phyloP scores from a whole-genome alignment of 1,140 invertebrate genomes.

The Dendrolimus punctatus region DNA sequence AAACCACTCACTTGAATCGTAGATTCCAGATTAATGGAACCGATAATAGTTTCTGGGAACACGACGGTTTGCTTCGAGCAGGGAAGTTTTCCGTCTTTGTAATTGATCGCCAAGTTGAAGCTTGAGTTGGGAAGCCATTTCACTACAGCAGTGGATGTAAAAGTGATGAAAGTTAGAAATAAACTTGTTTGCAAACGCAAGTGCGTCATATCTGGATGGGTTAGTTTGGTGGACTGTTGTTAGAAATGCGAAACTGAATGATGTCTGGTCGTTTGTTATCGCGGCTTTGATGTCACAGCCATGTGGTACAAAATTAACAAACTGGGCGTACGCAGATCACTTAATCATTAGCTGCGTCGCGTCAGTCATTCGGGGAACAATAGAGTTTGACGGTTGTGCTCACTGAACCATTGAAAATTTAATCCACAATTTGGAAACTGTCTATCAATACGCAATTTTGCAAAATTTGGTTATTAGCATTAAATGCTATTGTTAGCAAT shows the following conservation, averaged over 20 bases:
- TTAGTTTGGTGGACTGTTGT: constrained; percentile 17
- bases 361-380: too few species aligned
- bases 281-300: constrained; percentile 22
- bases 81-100: constrained; percentile 40
- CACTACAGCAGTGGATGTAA: constrained; percentile 27
- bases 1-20: constrained; percentile 28
- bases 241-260: constrained; percentile 48
- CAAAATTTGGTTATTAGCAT: too few species aligned
- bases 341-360: too few species aligned
- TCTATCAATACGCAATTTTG: too few species aligned
- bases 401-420: too few species aligned
- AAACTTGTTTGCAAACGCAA: constrained; percentile 5
- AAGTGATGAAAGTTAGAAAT: constrained; percentile 11
- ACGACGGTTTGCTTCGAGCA: constrained; percentile 51
- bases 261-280: constrained; percentile 47
- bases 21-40: constrained; percentile 29
- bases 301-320: constrained; percentile 8
- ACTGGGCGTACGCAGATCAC: constrained; percentile 1
- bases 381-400: too few species aligned
- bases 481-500: too few species aligned
- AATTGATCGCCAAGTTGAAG: constrained; percentile 48
- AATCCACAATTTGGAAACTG: too few species aligned
- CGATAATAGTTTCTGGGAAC: constrained; percentile 37
- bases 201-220: constrained; percentile 4
- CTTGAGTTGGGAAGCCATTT: constrained; percentile 46